phyloP scores from a whole-genome alignment of 2,797 vertebrate species.

The Onychomys arenicola region DNA sequence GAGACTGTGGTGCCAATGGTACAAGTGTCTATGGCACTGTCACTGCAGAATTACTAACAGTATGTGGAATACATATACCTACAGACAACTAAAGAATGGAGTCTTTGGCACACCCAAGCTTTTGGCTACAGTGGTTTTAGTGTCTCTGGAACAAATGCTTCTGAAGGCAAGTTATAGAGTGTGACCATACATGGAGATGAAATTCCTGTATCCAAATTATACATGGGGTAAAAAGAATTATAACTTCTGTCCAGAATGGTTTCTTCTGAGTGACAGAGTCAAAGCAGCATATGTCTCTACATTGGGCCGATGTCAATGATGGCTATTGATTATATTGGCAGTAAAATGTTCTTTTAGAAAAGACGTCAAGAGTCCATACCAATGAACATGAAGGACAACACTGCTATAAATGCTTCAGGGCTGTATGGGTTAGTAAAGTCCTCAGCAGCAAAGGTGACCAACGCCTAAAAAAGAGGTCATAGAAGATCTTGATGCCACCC shows the following conservation, averaged over 20 bases:
- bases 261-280: background rate
- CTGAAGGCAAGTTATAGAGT: background rate
- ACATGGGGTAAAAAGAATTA: background rate
- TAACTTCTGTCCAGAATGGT: background rate
- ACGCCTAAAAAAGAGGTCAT: background rate
- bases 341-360: background rate
- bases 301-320: too few relatives aligned
- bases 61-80: background rate
- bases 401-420: background rate
- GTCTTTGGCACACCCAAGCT: background rate
- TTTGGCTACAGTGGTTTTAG: background rate
- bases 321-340: background rate
- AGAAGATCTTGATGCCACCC: too few relatives aligned
- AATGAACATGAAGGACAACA: background rate
- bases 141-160: background rate
- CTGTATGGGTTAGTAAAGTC: background rate
- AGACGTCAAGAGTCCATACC: too few relatives aligned
- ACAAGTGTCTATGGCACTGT: background rate
- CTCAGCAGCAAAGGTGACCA: background rate
- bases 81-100: background rate
- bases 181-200: background rate
- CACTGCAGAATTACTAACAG: background rate
- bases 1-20: background rate
- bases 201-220: background rate
- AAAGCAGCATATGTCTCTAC: background rate